Conservation (phyloP, 2,888 invertebrate genomes). For the Diloba caeruleocephala region DNA sequence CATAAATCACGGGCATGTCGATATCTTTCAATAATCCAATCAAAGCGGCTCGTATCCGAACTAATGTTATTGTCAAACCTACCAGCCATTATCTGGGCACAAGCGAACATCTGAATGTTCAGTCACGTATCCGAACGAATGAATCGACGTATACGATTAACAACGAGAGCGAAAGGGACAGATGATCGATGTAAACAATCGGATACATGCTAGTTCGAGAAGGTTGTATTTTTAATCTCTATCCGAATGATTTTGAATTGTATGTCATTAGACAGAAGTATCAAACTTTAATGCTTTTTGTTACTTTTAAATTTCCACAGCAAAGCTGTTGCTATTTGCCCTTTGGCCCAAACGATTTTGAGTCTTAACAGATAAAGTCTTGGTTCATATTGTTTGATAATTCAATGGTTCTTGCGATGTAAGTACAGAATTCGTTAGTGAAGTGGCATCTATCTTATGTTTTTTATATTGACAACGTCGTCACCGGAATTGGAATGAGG, state of each 20-base stretch:
- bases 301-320: slow-evolving; percentile 52
- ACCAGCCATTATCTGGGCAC: slow-evolving; percentile 78
- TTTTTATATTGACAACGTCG: slow-evolving; percentile 76
- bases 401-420: slow-evolving; percentile 21
- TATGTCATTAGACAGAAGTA: slow-evolving; percentile 30
- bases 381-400: slow-evolving; percentile 15
- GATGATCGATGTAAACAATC: slow-evolving; percentile 74
- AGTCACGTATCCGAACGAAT: slow-evolving; percentile 74
- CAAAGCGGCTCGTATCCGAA: slow-evolving; percentile 79
- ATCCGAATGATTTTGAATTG: slow-evolving; percentile 49
- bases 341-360: slow-evolving; percentile 15
- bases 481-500: slow-evolving; percentile 74
- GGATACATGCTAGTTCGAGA: slow-evolving; percentile 46
- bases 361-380: rapidly evolving
- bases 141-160: slow-evolving; percentile 53
- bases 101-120: slow-evolving; percentile 81
- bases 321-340: slow-evolving; percentile 16
- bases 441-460: slow-evolving; percentile 79
- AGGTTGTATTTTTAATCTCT: slow-evolving; percentile 46
- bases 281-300: slow-evolving; percentile 30
- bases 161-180: slow-evolving; percentile 56
- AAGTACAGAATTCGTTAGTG: slow-evolving; percentile 67
- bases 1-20: slow-evolving; percentile 78
- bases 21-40: slow-evolving; percentile 86
- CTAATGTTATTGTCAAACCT: slow-evolving; percentile 86